Percentiles rank a stretch among this genome's conserved stretches.
Conservation (phyloP, 2,888 invertebrate genomes). For the Campaea margaritaria region DNA sequence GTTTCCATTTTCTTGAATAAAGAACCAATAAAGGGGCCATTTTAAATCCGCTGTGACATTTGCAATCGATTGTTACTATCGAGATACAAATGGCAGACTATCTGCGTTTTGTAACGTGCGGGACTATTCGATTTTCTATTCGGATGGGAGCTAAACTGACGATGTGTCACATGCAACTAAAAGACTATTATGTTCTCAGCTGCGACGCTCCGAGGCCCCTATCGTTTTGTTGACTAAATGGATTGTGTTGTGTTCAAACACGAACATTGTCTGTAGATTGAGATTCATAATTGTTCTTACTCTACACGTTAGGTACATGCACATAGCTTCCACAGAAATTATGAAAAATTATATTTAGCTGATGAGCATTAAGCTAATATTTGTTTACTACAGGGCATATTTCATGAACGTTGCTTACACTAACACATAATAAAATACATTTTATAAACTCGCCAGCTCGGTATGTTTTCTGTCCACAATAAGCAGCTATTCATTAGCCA, state of each 20-base stretch:
- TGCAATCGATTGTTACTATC: neutral
- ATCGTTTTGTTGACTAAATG: constrained; percentile 36
- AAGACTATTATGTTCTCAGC: constrained; percentile 51
- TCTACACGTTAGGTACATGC: no score
- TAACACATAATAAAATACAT: no score
- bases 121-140: constrained; percentile 18
- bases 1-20: neutral
- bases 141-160: constrained; percentile 30
- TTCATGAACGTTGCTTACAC: neutral
- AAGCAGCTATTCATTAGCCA: no score
- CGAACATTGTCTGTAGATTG: neutral
- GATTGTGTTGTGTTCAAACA: constrained; percentile 32
- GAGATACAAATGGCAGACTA: constrained; percentile 8
- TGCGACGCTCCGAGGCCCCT: constrained; percentile 24
- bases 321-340: no score
- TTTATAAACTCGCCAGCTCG: no score
- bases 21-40: neutral
- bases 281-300: no score
- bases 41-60: neutral
- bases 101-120: constrained; percentile 1
- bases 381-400: no score
- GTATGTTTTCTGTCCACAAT: no score
- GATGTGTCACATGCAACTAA: constrained; percentile 45
- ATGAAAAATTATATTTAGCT: no score
- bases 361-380: no score